phyloP scores from a whole-genome alignment of 2,888 invertebrate species.

The Argynnis bischoffii region DNA sequence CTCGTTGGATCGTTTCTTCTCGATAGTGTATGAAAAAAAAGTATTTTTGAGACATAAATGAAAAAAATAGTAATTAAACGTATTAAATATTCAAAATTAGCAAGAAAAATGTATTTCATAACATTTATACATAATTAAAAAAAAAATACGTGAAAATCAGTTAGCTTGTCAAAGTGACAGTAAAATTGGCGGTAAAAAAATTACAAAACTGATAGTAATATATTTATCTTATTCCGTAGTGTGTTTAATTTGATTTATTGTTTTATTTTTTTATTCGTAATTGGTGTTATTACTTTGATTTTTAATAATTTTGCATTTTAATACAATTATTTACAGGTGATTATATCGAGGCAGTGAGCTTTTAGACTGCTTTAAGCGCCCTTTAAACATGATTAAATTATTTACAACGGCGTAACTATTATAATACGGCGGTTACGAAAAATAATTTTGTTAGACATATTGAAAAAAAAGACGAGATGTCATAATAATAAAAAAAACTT shows the following conservation, averaged over 20 bases:
- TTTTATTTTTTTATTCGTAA: background rate
- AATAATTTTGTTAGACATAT: too few species aligned
- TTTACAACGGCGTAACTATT: background rate
- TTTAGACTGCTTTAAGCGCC: background rate
- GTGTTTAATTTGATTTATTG: background rate
- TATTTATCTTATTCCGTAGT: background rate
- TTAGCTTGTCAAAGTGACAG: constrained; percentile 10
- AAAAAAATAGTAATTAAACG: too few species aligned
- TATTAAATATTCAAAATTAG: too few species aligned
- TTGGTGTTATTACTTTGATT: constrained; percentile 10
- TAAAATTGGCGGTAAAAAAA: constrained; percentile 2
- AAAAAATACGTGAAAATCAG: background rate
- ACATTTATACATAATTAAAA: background rate
- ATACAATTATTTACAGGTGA: constrained; percentile 7
- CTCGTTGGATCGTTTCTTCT: constrained; percentile 22
- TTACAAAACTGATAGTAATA: too few species aligned
- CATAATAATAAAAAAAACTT: too few species aligned
- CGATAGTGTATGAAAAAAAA: constrained; percentile 3
- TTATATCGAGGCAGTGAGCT: constrained; percentile 2
- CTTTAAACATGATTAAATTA: background rate
- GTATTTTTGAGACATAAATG: background rate
- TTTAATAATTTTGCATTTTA: constrained; percentile 7
- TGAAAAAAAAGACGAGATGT: too few species aligned
- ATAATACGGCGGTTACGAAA: too few species aligned
- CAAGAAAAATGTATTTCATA: too few species aligned